phyloP scores from a whole-genome alignment of 1,140 invertebrate genomes.

The Chymomyza costata region DNA sequence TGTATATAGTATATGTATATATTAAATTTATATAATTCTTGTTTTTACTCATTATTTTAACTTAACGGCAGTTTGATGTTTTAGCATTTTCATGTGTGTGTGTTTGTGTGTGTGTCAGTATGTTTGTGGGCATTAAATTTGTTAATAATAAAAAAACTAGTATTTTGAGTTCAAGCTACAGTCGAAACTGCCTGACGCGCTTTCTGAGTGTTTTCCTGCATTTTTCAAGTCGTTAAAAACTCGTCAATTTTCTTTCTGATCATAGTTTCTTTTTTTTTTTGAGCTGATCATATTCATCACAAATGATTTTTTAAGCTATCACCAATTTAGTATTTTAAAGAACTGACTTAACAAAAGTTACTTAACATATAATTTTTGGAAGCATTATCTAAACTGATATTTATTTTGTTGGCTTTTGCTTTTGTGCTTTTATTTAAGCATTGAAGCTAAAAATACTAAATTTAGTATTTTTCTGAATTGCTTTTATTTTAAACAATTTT shows the following conservation, averaged over 20 bases:
- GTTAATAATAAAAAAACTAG: neutral
- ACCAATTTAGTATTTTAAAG: too few relatives aligned
- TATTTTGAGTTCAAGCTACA: too few relatives aligned
- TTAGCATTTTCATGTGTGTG: constrained; percentile 47
- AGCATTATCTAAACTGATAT: constrained; percentile 6
- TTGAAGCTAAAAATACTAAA: too few relatives aligned
- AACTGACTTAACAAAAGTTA: too few relatives aligned
- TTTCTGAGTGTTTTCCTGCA: neutral
- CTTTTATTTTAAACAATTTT: too few relatives aligned
- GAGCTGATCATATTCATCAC: neutral
- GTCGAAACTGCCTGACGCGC: too few relatives aligned
- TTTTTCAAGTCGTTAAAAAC: neutral
- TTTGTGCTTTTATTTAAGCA: constrained; percentile 20
- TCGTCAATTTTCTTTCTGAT: neutral
- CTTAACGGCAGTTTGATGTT: constrained; percentile 73
- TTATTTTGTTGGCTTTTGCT: constrained; percentile 16
- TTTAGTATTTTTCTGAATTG: too few relatives aligned
- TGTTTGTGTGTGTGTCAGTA: constrained; percentile 21
- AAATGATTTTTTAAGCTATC: too few relatives aligned
- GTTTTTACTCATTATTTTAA: constrained; percentile 62
- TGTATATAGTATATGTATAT: constrained; percentile 49
- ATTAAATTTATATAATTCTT: constrained; percentile 51
- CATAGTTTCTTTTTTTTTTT: neutral
- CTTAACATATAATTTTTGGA: too few relatives aligned
- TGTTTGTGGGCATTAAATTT: constrained; percentile 17